Percentiles rank a stretch among this genome's conserved stretches.
Conservation (phyloP, 2,113 vertebrate genomes). For the Periophthalmus modestus region DNA sequence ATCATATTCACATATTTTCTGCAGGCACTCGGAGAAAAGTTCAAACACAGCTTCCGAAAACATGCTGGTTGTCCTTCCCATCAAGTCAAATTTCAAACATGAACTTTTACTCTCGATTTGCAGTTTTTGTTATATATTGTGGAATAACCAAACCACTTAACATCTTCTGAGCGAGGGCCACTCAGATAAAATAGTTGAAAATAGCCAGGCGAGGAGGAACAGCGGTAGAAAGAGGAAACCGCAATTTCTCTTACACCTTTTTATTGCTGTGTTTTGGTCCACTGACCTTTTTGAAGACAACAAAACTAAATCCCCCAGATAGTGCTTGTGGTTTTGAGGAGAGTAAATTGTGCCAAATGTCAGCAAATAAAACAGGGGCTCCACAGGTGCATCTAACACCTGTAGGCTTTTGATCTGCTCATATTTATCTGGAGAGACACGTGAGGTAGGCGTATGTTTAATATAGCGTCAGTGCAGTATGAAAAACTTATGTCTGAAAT, state of each 20-base stretch:
- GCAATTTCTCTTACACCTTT: conserved; percentile 5
- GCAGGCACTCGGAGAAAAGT: neutral
- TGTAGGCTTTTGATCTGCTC: neutral
- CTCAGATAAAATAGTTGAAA: neutral
- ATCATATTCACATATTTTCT: neutral
- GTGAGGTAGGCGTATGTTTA: neutral
- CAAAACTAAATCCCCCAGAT: conserved; percentile 8
- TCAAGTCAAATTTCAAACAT: neutral
- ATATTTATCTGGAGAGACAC: neutral
- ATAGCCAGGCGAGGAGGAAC: neutral
- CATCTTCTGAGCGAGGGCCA: neutral
- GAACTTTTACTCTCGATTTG: neutral
- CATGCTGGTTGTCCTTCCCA: neutral
- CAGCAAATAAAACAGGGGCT: conserved; percentile 25
- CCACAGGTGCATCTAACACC: conserved; percentile 20
- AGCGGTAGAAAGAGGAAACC: neutral
- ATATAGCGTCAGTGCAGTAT: too few relatives aligned
- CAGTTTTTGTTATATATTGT: neutral
- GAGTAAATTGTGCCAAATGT: conserved; percentile 31
- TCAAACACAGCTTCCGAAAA: neutral
- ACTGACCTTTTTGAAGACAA: conserved; percentile 46
- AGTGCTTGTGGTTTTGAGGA: conserved; percentile 20
- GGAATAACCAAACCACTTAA: neutral
- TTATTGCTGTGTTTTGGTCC: conserved; percentile 24
- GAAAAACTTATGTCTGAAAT: too few relatives aligned